Evolutionary conservation across 2,888 invertebrate genomes (phyloP).

Genomic region (Dusona sp.): DNA sequence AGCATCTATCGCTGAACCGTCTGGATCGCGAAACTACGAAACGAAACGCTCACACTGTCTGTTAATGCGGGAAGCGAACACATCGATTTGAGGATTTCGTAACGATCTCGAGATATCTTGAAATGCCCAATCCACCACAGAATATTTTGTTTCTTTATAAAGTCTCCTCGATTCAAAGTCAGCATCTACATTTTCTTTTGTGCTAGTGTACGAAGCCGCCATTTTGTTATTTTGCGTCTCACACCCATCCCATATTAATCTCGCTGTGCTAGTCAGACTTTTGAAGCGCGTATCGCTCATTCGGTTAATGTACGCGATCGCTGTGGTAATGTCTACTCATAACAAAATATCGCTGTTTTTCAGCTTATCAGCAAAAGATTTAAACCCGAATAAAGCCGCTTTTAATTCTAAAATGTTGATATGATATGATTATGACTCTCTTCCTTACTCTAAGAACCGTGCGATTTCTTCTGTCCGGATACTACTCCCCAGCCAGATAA

Average conservation of each 20-base stretch:
- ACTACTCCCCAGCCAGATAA: constrained; percentile 32
- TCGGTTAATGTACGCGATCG: constrained; percentile 53
- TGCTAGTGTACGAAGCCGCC: too few relatives aligned
- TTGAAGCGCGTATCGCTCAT: constrained; percentile 47
- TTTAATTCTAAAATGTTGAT: too few relatives aligned
- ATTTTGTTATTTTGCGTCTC: constrained; percentile 51
- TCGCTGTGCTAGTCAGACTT: constrained; percentile 41
- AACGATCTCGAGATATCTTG: background rate
- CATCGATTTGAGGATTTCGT: constrained; percentile 67
- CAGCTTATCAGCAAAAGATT: background rate
- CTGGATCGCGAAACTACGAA: constrained; percentile 72
- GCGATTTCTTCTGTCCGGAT: background rate
- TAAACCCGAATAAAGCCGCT: constrained; percentile 27
- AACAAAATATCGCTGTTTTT: too few relatives aligned
- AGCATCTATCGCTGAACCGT: constrained; percentile 69
- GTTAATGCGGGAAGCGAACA: constrained; percentile 72
- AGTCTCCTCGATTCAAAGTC: constrained; percentile 46
- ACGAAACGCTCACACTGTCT: constrained; percentile 71
- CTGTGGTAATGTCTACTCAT: too few relatives aligned
- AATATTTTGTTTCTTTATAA: constrained; percentile 47
- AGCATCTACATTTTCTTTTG: constrained; percentile 55
- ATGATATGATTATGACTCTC: constrained; percentile 7
- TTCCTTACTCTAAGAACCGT: background rate
- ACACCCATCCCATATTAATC: constrained; percentile 61
- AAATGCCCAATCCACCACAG: constrained; percentile 11